phyloP scores from a whole-genome alignment of 2,797 vertebrate species.

The Xenops minutus region DNA sequence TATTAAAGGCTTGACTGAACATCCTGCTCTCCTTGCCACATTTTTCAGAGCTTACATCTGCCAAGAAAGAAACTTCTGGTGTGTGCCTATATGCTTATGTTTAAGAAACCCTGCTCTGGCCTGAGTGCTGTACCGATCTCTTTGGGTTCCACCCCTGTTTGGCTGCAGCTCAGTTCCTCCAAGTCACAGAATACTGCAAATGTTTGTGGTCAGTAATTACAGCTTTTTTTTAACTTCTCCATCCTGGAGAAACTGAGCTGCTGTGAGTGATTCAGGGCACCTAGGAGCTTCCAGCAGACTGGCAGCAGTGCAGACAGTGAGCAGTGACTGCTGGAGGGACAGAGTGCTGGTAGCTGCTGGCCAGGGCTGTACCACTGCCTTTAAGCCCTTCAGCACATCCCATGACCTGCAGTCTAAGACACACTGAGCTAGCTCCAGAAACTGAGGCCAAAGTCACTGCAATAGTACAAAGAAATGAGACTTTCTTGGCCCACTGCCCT shows the following conservation, averaged over 20 bases:
- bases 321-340: not conserved
- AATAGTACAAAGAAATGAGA: not conserved
- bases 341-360: not conserved
- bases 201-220: not conserved
- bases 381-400: not conserved
- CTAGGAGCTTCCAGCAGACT: not conserved
- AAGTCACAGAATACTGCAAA: not conserved
- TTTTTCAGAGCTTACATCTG: conserved; percentile 19
- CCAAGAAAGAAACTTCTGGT: conserved; percentile 20
- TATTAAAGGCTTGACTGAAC: conserved; percentile 29
- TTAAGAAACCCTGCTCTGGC: conserved; percentile 1
- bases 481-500: not conserved
- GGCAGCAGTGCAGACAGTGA: not conserved
- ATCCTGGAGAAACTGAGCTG: not conserved
- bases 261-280: not conserved
- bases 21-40: not conserved
- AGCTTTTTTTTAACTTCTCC: not conserved
- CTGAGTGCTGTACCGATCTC: not conserved
- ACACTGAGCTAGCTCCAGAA: not conserved
- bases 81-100: not conserved
- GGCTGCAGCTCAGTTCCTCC: not conserved
- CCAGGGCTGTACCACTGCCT: not conserved
- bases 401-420: not conserved
- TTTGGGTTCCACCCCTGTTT: not conserved
- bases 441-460: not conserved